Base-by-base conservation (phyloP, 2,797 vertebrate genomes). In the Schizopygopsis pylzovi region DNA sequence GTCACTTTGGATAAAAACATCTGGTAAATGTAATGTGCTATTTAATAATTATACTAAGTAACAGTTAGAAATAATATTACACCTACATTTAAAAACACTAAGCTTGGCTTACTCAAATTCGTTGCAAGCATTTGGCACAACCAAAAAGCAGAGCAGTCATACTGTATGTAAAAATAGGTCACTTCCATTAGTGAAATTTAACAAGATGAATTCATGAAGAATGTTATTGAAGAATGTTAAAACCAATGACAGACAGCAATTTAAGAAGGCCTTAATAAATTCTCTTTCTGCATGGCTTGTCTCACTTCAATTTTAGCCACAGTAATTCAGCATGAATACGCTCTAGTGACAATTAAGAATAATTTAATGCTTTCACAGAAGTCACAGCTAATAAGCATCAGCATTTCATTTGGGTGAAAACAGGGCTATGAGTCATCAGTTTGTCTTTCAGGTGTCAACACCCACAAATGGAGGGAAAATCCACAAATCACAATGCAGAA, bases 181-280 rank as follows among this genome's bases (percentile, higher is more conserved):
- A 79, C n/a, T 45, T 79, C 56, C 59, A 63, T 63, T 63, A 45
- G 10, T 3, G 11, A 16, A 16, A 61, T 78, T 1, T 43, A 59
- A 43, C 33, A 1, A 78, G 39, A 59, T 59, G 8, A 45, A 45
- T 79, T 63, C 9, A 20, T 25, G 41, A 63, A 45, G 8, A 79
- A 25, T 79, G 8, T 43, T 79, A 25, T 16, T 79, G 13, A 12
- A 28, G 8, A 65, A 52, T 68, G 28, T 81, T 37, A 52, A 47
- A 68, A 67, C 43, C 25, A 9, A 20, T 79, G 59, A 20, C 41
- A 13, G 56, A 2, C 77, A 45, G 77, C 25, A 87, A 87, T 90
- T 84, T 88, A 90, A 92, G 89, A 90, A 89, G 87, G 84, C 68
- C 83, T 82, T 85, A 82, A 75, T 81, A 72, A 88, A 87, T 75